Percentiles rank a stretch among this genome's conserved stretches.
These are phyloP conservation scores for Drosophila lacicola DNA, from an alignment of 2,888 invertebrate genomes.

Conservation along the genomic window DNA sequence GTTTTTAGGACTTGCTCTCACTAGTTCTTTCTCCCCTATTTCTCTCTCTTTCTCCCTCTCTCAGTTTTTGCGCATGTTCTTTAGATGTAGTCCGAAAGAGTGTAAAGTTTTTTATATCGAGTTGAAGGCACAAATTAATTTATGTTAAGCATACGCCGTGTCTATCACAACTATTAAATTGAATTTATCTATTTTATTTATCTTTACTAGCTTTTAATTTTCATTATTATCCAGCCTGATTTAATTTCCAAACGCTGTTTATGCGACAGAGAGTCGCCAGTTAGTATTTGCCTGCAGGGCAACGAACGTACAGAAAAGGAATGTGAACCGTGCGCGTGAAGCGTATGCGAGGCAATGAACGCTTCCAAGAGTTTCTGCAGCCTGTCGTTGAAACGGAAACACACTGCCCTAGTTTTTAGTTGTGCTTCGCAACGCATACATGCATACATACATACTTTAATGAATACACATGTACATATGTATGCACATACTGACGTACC, in stretches of 20 bases:
- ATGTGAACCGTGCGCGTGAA: slow-evolving; percentile 42
- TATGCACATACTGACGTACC: slow-evolving; percentile 15
- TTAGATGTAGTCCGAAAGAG: slow-evolving; percentile 50
- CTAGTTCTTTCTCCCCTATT: slow-evolving; percentile 2
- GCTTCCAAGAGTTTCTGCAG: slow-evolving; percentile 60
- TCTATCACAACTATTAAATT: slow-evolving; percentile 1
- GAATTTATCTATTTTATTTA: neutral
- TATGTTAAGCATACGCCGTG: slow-evolving; percentile 52
- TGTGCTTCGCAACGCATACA: slow-evolving; percentile 52
- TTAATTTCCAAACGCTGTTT: neutral
- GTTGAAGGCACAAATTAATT: slow-evolving; percentile 48
- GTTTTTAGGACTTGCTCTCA: slow-evolving; percentile 23
- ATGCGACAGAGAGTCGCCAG: neutral
- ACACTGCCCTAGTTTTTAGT: slow-evolving; percentile 84
- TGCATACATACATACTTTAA: slow-evolving; percentile 14
- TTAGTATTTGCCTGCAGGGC: slow-evolving; percentile 15
- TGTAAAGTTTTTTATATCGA: slow-evolving; percentile 40
- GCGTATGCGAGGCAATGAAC: slow-evolving; percentile 64
- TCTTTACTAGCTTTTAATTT: neutral
- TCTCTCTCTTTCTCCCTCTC: slow-evolving; percentile 8
- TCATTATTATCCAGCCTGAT: neutral
- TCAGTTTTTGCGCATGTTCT: slow-evolving; percentile 45
- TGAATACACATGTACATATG: neutral
- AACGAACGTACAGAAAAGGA: slow-evolving; percentile 24
- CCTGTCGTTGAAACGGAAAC: slow-evolving; percentile 78